A percentile compares a stretch with the other conserved stretches of the same genome.
Conservation (phyloP, 2,113 vertebrate genomes). For the Agapornis roseicollis region DNA sequence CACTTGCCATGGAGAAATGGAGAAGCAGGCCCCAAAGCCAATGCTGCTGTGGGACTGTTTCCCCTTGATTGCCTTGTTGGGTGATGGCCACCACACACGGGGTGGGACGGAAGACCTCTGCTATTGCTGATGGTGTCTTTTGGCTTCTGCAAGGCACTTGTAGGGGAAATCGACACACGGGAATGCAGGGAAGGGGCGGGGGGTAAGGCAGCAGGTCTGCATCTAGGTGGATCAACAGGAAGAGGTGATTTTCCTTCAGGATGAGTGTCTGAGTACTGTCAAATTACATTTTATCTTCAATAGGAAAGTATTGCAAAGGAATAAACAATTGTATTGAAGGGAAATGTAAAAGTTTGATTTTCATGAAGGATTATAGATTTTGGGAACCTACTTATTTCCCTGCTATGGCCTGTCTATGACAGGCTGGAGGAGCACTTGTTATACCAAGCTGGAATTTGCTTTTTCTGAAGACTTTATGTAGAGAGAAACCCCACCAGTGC, state of each 20-base stretch:
- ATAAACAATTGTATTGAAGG: neutral
- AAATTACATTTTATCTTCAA: neutral
- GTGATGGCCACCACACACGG: neutral
- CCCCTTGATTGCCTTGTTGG: neutral
- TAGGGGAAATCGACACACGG: neutral
- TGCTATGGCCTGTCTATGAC: neutral
- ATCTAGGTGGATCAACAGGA: neutral
- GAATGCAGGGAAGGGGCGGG: accelerated
- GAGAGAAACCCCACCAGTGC: neutral
- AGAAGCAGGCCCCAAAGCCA: neutral
- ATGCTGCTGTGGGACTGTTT: neutral
- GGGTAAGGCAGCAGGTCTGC: neutral
- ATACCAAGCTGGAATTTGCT: neutral
- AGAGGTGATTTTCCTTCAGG: neutral
- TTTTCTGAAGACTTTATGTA: neutral
- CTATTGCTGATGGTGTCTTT: neutral
- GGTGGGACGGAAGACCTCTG: neutral
- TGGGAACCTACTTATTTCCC: neutral
- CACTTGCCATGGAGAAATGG: neutral
- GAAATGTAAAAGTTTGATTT: neutral
- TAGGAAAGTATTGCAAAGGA: neutral
- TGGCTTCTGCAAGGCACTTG: neutral
- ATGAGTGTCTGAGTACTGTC: neutral
- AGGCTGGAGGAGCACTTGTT: neutral
- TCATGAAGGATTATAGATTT: neutral